Percentiles rank a stretch among this genome's conserved stretches.
These are phyloP conservation scores for Acanthosepion pharaonis DNA, from an alignment of 2,888 invertebrate species.

Conservation along the genomic window DNA sequence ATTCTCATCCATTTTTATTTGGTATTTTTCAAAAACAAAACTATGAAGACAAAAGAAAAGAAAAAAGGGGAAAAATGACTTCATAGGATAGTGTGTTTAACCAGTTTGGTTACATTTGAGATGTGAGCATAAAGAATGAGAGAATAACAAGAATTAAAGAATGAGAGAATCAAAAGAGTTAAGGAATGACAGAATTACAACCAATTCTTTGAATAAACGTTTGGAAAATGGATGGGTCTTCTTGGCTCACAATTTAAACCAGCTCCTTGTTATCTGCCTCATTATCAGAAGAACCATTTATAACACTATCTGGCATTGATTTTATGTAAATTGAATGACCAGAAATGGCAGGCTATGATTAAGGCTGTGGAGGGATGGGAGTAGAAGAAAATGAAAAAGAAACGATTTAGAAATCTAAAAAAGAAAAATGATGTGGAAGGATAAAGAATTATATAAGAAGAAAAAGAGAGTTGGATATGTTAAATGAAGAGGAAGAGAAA, in stretches of 20 bases:
- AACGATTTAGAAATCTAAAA: no score
- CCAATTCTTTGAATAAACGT: background rate
- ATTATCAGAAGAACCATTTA: background rate
- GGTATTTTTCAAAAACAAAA: background rate
- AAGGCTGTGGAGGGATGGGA: background rate
- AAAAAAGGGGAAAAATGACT: background rate
- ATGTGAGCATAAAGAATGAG: background rate
- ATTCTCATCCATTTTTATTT: conserved; percentile 8
- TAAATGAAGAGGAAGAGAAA: background rate
- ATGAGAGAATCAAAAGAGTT: background rate
- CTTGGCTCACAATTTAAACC: conserved; percentile 20
- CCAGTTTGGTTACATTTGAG: background rate
- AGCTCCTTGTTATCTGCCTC: background rate
- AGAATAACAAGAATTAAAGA: background rate
- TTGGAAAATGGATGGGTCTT: conserved; percentile 25
- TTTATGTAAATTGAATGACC: conserved; percentile 33
- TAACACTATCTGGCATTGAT: background rate
- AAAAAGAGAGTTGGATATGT: background rate
- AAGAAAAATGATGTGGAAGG: no score
- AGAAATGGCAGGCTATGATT: conserved; percentile 21
- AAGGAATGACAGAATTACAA: background rate
- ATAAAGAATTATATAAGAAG: background rate
- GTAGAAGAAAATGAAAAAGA: background rate
- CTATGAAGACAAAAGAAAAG: background rate
- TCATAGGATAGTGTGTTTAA: background rate